These are phyloP conservation scores for Leiothrix lutea DNA, from an alignment of 2,113 vertebrate species.

Conservation along the genomic window DNA sequence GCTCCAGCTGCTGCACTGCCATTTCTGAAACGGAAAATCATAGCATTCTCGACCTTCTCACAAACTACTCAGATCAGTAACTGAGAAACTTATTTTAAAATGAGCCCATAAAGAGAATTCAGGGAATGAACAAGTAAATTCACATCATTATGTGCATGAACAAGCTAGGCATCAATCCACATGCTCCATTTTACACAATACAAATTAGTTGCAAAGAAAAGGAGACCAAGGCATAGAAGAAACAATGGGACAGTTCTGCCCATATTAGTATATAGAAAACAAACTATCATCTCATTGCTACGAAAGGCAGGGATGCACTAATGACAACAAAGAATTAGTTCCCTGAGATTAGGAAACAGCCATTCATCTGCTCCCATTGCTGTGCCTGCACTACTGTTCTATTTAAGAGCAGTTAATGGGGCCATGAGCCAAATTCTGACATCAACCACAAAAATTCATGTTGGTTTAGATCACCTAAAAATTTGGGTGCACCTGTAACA, in stretches of 20 bases:
- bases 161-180: background rate
- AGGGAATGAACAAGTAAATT: background rate
- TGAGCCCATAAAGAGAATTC: background rate
- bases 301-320: background rate
- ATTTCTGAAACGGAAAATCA: background rate
- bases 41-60: background rate
- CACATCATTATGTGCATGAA: background rate
- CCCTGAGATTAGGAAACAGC: background rate
- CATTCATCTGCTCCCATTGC: accelerated
- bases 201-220: background rate
- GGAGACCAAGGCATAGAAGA: background rate
- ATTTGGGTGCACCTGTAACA: background rate
- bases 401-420: background rate
- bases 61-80: background rate
- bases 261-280: background rate
- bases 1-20: background rate
- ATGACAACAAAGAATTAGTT: background rate
- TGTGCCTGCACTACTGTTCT: background rate
- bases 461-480: background rate
- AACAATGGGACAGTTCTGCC: background rate
- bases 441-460: background rate
- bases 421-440: background rate
- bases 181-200: background rate
- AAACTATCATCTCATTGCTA: background rate
- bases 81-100: background rate